Base-by-base conservation (phyloP, 1,140 invertebrate species). In the Drosophila pallidifrons region DNA sequence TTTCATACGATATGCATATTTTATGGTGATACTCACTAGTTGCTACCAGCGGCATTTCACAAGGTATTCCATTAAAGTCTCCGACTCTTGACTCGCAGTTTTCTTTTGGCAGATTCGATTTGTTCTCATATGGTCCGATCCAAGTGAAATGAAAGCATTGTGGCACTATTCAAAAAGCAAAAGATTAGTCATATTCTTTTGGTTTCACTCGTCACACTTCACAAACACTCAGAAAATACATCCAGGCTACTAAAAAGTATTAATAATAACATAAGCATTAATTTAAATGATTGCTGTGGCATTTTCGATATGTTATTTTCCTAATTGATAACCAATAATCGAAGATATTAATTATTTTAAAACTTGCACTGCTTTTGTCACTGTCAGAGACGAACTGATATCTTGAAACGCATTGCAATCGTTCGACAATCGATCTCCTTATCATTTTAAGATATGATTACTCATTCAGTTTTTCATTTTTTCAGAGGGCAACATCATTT, bases 61-160 rank as follows among this genome's bases (percentile, higher is more conserved):
- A 91, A 47, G 90, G 90, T 61, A 91, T 91, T 10, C 82, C 75
- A 45, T 91, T 85, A 13, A 85, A 87, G 25, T 79, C 87, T 0
- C 78, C 82, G 2, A 85, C 82, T 64, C 79, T 58, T 0, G 60
- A 69, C 0, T 91, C 82, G 16, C 90, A 91, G 25, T 54, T 88
- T 6, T 88, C 81, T 6, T 65, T 52, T 0, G 16, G 55, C 1
- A 91, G 83, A 30, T 88, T 75, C 1, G 81, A 49, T 41, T 91
- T 89, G 58, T 90, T 83, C 30, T 75, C 75, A 13, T 85, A 90
- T 11, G 90, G 86, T 6, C 90, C 90, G n/a, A 91, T 51, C 90
- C 90, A 91, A 15, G 90, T 91, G 10, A 91, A 91, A 11, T 82
- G 82, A 74, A 91, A 91, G 13, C 90, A 91, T 70, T 91, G 81